These are phyloP conservation scores for Coptodon bakossiorum DNA, from an alignment of 2,113 vertebrate genomes.

Conservation along the genomic window DNA sequence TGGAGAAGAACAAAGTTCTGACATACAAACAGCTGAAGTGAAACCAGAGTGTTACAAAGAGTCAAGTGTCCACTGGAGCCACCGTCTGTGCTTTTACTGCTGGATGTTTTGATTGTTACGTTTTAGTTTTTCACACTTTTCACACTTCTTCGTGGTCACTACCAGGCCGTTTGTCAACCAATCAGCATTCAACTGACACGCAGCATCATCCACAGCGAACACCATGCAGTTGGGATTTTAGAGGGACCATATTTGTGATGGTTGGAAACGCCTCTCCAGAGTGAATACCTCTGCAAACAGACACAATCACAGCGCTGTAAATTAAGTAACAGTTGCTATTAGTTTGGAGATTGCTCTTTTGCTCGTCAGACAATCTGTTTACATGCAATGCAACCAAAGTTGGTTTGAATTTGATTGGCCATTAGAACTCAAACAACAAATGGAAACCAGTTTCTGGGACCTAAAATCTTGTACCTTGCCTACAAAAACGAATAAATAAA, in stretches of 20 bases:
- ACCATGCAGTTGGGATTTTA: not conserved
- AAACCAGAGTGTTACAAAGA: not conserved
- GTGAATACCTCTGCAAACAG: not conserved
- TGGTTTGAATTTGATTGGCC: accelerated
- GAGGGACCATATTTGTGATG: not conserved
- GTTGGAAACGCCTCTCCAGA: not conserved
- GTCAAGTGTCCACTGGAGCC: not conserved
- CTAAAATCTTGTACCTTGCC: not conserved
- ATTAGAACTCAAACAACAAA: not conserved
- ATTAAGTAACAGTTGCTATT: not conserved
- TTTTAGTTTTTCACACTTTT: not conserved
- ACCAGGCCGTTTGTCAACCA: not conserved
- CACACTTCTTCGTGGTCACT: not conserved
- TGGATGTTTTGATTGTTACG: not conserved
- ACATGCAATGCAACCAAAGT: not conserved
- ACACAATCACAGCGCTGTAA: accelerated
- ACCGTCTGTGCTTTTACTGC: not conserved
- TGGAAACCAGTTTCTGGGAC: not conserved
- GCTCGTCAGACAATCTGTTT: not conserved
- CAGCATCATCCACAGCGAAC: not conserved
- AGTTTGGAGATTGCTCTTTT: not conserved
- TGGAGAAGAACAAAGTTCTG: not conserved
- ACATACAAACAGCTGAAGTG: not conserved
- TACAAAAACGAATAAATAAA: not conserved
- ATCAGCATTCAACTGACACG: not conserved